Conservation (phyloP, 2,888 invertebrate species). For the Stegophylla sp. region DNA sequence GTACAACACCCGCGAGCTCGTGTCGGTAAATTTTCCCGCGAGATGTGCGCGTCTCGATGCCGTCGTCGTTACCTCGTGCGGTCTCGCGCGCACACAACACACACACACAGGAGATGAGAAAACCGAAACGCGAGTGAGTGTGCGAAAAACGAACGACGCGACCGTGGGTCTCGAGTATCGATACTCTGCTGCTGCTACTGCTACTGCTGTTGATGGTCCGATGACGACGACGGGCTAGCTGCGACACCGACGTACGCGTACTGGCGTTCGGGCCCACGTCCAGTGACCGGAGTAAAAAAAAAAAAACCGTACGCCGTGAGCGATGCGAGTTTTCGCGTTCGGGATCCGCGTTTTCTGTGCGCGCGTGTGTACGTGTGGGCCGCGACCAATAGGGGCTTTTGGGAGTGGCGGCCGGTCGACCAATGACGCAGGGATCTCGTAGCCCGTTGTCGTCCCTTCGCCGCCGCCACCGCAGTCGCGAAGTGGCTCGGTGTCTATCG, state of each 20-base stretch:
- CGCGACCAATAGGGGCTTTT: slow-evolving; percentile 49
- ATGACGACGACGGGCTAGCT: background rate
- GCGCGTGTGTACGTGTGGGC: slow-evolving; percentile 35
- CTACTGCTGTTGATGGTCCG: too few species aligned
- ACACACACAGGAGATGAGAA: too few species aligned
- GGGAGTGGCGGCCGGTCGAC: slow-evolving; percentile 52
- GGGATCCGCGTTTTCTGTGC: background rate
- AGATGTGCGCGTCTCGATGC: too few species aligned
- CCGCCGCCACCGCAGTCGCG: background rate
- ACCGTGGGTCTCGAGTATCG: background rate
- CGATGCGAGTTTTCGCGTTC: slow-evolving; percentile 39
- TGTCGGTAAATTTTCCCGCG: too few species aligned
- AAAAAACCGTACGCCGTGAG: background rate
- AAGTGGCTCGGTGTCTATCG: background rate
- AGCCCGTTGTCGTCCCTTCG: slow-evolving; percentile 30
- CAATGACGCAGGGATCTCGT: slow-evolving; percentile 21
- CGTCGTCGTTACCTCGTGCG: too few species aligned
- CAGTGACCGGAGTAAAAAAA: slow-evolving; percentile 38
- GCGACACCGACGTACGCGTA: slow-evolving; percentile 11
- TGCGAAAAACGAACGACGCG: background rate
- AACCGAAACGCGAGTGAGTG: too few species aligned
- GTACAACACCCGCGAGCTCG: slow-evolving; percentile 30
- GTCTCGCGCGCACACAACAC: too few species aligned
- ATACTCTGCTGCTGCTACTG: background rate
- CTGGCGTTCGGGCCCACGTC: slow-evolving; percentile 13